phyloP scores from a whole-genome alignment of 2,797 vertebrate species.

The Buphagus erythrorhynchus region DNA sequence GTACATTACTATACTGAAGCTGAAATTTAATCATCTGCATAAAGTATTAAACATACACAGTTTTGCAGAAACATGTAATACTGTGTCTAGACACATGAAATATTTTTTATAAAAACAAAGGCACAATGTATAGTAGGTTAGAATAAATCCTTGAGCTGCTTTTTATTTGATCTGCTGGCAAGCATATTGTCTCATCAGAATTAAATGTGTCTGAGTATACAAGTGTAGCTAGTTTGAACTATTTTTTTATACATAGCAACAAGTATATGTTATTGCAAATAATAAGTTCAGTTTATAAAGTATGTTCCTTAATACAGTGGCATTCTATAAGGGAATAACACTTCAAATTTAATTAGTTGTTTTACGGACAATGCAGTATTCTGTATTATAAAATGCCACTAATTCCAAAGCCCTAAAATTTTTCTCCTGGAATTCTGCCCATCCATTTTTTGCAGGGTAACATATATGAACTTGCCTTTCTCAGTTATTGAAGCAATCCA shows the following conservation, averaged over 20 bases:
- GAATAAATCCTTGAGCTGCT: not conserved
- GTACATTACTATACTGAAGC: not conserved
- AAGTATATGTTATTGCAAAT: not conserved
- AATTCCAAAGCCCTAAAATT: not conserved
- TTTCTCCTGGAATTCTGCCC: not conserved
- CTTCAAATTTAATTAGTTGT: not conserved
- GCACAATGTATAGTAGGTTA: not conserved
- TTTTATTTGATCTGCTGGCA: not conserved
- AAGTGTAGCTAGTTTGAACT: not conserved
- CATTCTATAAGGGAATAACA: not conserved
- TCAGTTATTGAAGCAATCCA: not conserved
- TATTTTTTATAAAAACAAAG: slow-evolving; percentile 18
- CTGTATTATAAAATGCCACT: not conserved
- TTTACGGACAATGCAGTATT: not conserved
- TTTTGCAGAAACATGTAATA: slow-evolving; percentile 13
- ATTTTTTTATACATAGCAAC: not conserved
- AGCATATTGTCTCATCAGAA: not conserved
- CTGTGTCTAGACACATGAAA: not conserved
- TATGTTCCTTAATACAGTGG: not conserved
- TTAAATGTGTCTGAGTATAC: not conserved
- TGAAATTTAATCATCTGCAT: slow-evolving; percentile 9
- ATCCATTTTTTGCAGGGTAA: not conserved
- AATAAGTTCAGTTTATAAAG: not conserved
- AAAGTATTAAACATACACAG: not conserved
- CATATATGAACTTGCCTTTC: not conserved